Evolutionary conservation across 2,113 vertebrate species (phyloP).

Genomic region (Syngnathus typhle): DNA sequence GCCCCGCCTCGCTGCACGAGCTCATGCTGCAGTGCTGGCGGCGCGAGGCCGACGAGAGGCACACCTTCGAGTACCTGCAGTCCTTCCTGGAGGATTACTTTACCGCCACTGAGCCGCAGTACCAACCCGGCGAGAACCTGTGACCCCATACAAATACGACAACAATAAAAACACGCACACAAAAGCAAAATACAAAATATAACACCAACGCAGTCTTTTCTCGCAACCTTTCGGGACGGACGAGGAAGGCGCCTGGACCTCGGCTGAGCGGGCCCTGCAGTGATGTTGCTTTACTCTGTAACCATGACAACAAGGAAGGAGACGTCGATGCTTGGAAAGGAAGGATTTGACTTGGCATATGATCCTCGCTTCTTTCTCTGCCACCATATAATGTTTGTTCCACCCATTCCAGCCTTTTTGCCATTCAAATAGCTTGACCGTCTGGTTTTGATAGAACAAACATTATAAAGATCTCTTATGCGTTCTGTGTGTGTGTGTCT

Average conservation of each 20-base stretch:
- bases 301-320: conserved; percentile 69
- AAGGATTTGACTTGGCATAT: conserved; percentile 47
- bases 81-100: conserved; percentile 98
- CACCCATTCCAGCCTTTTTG: conserved; percentile 25
- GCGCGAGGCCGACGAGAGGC: conserved; percentile 87
- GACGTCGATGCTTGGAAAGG: conserved; percentile 55
- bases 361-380: conserved; percentile 38
- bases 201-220: not conserved
- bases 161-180: conserved; percentile 8
- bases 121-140: conserved; percentile 91
- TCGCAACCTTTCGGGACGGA: conserved; percentile 30
- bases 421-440: not conserved
- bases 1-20: conserved; percentile 86
- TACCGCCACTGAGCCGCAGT: conserved; percentile 96
- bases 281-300: conserved; percentile 65
- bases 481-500: not conserved
- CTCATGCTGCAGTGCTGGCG: conserved; percentile 94
- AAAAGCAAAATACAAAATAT: not conserved
- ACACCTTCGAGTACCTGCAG: conserved; percentile 97
- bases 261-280: conserved; percentile 60
- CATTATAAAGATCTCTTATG: not conserved
- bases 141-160: conserved; percentile 44
- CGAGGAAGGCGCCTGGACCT: conserved; percentile 48
- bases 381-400: conserved; percentile 46
- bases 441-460: not conserved